Conservation (phyloP, 2,888 invertebrate genomes). For the Silvanus unidentatus region DNA sequence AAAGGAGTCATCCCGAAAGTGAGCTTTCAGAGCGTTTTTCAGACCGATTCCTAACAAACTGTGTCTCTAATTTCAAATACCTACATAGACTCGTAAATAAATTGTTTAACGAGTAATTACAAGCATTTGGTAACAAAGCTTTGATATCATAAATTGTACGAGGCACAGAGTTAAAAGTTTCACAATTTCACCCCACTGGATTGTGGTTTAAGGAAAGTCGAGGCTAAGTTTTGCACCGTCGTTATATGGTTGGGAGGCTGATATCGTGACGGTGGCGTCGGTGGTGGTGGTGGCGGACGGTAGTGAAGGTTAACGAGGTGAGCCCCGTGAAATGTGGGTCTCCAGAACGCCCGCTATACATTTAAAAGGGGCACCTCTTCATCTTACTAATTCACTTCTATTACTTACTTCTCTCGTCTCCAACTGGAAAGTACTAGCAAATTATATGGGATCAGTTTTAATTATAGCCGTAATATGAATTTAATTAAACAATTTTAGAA, state of each 20-base stretch:
- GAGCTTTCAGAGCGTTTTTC: too few species aligned
- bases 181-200: slow-evolving; percentile 11
- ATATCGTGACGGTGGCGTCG: slow-evolving; percentile 8
- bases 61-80: too few species aligned
- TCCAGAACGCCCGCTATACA: slow-evolving; percentile 3
- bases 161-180: slow-evolving; percentile 10
- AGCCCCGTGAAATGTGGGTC: not conserved
- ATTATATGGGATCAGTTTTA: too few species aligned
- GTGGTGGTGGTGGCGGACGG: not conserved
- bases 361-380: not conserved
- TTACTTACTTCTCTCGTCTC: not conserved
- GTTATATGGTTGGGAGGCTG: slow-evolving; percentile 6
- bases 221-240: slow-evolving; percentile 7
- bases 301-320: slow-evolving; percentile 8
- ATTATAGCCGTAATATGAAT: too few species aligned
- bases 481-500: too few species aligned
- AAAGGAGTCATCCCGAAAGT: too few species aligned
- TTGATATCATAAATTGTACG: too few species aligned
- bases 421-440: too few species aligned
- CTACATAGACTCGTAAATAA: too few species aligned
- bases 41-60: too few species aligned
- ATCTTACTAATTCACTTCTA: slow-evolving; percentile 5
- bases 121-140: too few species aligned
- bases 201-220: slow-evolving; percentile 5
- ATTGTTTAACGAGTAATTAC: too few species aligned